A percentile compares a stretch with the other conserved stretches of the same genome.
Conservation (phyloP, 30 jellyfish, hydroid and myxozoan genomes). For the Sanderia malayensis region DNA sequence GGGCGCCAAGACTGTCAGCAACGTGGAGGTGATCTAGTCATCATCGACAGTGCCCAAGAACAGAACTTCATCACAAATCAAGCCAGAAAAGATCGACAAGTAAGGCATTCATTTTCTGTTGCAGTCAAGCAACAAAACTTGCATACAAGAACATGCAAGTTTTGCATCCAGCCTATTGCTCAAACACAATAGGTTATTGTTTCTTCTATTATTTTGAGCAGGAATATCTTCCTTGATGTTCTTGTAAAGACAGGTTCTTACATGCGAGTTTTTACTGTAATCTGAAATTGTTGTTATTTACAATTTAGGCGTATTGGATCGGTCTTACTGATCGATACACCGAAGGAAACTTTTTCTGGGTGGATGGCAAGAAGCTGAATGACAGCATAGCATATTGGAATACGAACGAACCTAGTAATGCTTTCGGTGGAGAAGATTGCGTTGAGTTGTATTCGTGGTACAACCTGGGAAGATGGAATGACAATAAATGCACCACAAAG, state of each 20-base stretch:
- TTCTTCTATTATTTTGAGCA: no score
- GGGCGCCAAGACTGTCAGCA: constrained; percentile 80
- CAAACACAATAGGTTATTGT: no score
- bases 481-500: constrained; percentile 70
- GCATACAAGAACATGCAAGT: no score
- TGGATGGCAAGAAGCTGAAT: constrained; percentile 59
- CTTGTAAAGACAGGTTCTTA: no score
- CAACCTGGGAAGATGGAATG: constrained; percentile 90
- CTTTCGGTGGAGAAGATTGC: constrained; percentile 97
- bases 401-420: constrained; percentile 85
- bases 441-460: constrained; percentile 78
- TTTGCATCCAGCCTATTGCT: no score
- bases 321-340: constrained; percentile 75
- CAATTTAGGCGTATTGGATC: constrained; percentile 80
- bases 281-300: not conserved
- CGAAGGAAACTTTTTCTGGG: constrained; percentile 86
- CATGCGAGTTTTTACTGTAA: no score
- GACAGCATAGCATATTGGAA: constrained; percentile 68
- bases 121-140: no score
- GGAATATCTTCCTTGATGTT: no score
- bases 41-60: constrained; percentile 48
- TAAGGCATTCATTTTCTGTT: no score
- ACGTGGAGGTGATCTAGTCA: constrained; percentile 84
- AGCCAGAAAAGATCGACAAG: constrained; percentile 23
- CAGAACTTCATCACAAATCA: constrained; percentile 57